Evolutionary conservation across 2,113 vertebrate species (phyloP), one percentile per base, ranked within the genome.

Genomic region (Ibidorhyncha struthersii): DNA sequence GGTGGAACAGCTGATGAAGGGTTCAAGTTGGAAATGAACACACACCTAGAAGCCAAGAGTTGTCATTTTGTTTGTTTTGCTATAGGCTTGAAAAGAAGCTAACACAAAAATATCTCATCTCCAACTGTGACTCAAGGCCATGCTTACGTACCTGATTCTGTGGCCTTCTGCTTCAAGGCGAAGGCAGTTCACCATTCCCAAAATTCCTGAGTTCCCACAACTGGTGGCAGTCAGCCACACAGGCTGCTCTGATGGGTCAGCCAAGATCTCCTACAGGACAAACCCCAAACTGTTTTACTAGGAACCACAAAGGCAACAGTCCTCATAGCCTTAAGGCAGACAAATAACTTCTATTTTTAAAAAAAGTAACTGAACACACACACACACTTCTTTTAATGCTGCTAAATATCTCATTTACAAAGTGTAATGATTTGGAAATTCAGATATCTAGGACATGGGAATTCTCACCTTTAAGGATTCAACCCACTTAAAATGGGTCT

Each of bases 171-270:
- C 98, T 93, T 99, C 99, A 86, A 98, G 99, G 41, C 99, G 99
- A 34, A 99, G 98, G 94, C 99, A 99, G 97, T 99, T 99, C 89
- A 99, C 99, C 99, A 99, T 97, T 86, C 99, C 99, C 80, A 99
- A 97, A 84, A 99, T 94, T 34, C 99, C 99, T 0, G 99, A 99
- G 95, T 99, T 98, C 8, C 94, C 70, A 65, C 98, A 98, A 45
- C 52, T 96, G 40, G 96, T 90, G 16, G 99, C 98, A 10, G 97
- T 99, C 81, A 99, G 96, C 99, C 99, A 99, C 78, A 99, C 97
- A 2, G 98, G 97, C 34, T 63, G 85, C 32, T 99, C 98, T 5
- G 98, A 98, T 8, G 96, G 6, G 25, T 98, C 97, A 4, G 98
- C 98, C 95, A 99, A 95, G n/a, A 96, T 9, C 63, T 73, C 87